These are phyloP conservation scores for Trachemys scripta DNA, from an alignment of 2,113 vertebrate genomes.

Conservation along the genomic window DNA sequence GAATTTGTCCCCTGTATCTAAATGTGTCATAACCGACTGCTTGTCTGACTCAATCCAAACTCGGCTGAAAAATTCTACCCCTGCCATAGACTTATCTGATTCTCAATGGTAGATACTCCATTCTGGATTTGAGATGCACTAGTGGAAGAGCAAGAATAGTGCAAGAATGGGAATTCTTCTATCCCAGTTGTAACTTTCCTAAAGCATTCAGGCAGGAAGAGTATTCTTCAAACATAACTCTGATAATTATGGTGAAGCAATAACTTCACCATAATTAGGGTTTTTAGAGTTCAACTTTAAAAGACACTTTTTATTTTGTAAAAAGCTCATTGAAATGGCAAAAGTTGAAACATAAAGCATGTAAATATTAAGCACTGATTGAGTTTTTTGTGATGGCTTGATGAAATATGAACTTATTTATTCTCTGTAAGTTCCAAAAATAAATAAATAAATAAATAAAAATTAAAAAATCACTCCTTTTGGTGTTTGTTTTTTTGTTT, in stretches of 20 bases:
- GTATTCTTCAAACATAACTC: not conserved
- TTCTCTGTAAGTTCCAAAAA: not conserved
- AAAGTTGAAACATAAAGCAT: not conserved
- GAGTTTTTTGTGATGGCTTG: not conserved
- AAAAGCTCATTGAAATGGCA: not conserved
- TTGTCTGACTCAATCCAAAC: not conserved
- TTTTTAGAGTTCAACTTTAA: not conserved
- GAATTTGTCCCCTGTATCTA: not conserved
- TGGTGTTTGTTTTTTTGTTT: not conserved
- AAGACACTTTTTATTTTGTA: not conserved
- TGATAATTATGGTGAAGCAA: not conserved
- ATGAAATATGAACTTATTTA: not conserved
- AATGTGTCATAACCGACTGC: not conserved
- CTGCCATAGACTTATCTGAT: not conserved
- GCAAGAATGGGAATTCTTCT: not conserved
- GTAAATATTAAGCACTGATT: accelerated
- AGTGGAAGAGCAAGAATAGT: not conserved
- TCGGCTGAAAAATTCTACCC: accelerated
- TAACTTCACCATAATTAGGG: not conserved
- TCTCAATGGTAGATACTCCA: not conserved
- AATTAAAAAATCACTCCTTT: not conserved
- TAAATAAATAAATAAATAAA: too few species aligned
- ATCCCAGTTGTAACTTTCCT: not conserved
- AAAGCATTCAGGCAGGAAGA: not conserved
- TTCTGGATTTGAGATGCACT: not conserved